A percentile compares a stretch with the other conserved stretches of the same genome.
phyloP scores from a whole-genome alignment of 2,797 vertebrate genomes.

The Melopsittacus undulatus region DNA sequence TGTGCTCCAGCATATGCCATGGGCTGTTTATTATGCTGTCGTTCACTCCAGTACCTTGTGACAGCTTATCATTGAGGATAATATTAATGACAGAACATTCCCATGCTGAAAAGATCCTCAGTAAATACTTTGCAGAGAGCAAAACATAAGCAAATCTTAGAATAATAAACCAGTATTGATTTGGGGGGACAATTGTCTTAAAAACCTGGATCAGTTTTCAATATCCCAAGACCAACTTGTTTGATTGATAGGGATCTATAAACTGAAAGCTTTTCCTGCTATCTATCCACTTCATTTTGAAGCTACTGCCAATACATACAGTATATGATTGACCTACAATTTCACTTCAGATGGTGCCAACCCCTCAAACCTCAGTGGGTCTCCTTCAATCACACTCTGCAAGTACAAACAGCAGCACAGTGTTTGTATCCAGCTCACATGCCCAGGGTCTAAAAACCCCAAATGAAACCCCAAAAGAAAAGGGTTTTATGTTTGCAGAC shows the following conservation, averaged over 20 bases:
- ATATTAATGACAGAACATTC: background rate
- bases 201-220: background rate
- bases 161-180: background rate
- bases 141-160: background rate
- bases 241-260: background rate
- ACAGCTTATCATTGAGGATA: background rate
- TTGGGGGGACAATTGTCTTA: background rate
- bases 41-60: background rate
- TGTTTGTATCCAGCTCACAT: background rate
- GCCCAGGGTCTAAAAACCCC: background rate
- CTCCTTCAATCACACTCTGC: background rate
- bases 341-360: conserved; percentile 2
- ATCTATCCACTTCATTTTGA: background rate
- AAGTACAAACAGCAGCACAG: background rate
- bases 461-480: background rate
- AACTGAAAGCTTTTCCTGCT: background rate
- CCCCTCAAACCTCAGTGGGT: background rate
- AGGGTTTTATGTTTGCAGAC: background rate
- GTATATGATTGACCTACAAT: background rate
- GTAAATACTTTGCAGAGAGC: background rate
- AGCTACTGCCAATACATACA: background rate
- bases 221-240: background rate
- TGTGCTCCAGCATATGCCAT: background rate
- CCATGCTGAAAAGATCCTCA: background rate
- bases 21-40: background rate